phyloP scores from a whole-genome alignment of 2,113 vertebrate genomes.

The Gymnocephalus cernua region DNA sequence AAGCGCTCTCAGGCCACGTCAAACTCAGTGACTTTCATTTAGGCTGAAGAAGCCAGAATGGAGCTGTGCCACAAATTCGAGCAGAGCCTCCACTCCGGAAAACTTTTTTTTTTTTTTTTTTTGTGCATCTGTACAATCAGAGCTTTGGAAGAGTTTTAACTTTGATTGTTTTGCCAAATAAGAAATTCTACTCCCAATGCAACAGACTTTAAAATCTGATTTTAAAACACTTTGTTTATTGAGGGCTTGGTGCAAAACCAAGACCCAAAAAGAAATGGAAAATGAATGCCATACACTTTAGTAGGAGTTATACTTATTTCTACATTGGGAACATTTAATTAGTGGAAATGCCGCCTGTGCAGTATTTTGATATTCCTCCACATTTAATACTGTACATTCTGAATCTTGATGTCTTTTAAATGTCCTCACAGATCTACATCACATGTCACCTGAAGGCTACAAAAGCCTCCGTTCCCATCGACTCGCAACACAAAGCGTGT shows the following conservation, averaged over 20 bases:
- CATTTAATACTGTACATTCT: neutral
- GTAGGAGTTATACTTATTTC: neutral
- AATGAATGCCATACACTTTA: neutral
- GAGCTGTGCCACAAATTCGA: neutral
- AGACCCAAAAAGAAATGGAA: too few species aligned
- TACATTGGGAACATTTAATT: neutral
- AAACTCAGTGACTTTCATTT: neutral
- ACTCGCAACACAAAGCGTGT: constrained; percentile 76
- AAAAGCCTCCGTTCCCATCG: neutral
- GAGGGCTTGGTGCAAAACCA: neutral
- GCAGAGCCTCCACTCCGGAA: neutral
- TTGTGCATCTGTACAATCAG: neutral
- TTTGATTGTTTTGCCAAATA: neutral
- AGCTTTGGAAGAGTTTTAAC: neutral
- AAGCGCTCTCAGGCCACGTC: neutral
- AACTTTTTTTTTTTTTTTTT: too few species aligned
- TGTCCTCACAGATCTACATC: constrained; percentile 70
- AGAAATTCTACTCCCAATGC: neutral
- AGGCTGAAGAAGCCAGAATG: neutral
- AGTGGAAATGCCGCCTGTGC: neutral
- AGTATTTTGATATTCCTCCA: too few species aligned
- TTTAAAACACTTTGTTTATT: neutral
- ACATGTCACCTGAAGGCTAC: constrained; percentile 76
- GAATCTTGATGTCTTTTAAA: too few species aligned
- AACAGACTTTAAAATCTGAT: neutral